These are phyloP conservation scores for Pseudomugil gertrudae DNA, from an alignment of 2,797 vertebrate species.

Conservation along the genomic window DNA sequence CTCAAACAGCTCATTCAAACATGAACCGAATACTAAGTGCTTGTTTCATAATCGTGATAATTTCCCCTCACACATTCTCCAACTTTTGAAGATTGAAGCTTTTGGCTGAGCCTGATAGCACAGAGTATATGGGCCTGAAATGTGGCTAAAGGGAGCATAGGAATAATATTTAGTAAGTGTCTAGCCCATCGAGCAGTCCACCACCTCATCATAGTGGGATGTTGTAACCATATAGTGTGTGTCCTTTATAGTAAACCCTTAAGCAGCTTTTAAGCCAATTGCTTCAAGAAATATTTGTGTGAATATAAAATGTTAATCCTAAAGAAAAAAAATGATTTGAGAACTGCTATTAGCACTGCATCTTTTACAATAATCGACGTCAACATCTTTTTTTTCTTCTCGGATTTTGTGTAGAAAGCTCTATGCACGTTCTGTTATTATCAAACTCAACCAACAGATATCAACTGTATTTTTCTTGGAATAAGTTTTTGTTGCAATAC, in stretches of 20 bases:
- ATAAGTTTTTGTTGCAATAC: background rate
- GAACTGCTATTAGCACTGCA: background rate
- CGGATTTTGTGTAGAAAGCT: background rate
- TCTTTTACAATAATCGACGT: background rate
- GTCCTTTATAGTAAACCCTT: background rate
- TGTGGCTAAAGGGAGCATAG: background rate
- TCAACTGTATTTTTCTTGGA: background rate
- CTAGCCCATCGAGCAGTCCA: background rate
- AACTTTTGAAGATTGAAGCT: conserved; percentile 5
- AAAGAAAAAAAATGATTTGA: background rate
- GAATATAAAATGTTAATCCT: background rate
- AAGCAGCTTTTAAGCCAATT: background rate
- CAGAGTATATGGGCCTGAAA: background rate
- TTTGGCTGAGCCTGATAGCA: background rate
- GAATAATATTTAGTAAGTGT: background rate
- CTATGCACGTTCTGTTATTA: background rate
- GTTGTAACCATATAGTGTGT: background rate
- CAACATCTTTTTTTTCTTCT: background rate
- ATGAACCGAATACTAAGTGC: conserved; percentile 20
- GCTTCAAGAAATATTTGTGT: background rate
- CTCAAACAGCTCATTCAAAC: conserved; percentile 23
- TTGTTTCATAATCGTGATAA: conserved; percentile 15
- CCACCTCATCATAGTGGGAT: background rate
- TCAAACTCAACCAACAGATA: background rate
- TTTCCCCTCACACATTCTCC: background rate